A percentile compares a stretch with the other conserved stretches of the same genome.
Conservation (phyloP, 2,113 vertebrate species). For the Falcunculus frontatus region DNA sequence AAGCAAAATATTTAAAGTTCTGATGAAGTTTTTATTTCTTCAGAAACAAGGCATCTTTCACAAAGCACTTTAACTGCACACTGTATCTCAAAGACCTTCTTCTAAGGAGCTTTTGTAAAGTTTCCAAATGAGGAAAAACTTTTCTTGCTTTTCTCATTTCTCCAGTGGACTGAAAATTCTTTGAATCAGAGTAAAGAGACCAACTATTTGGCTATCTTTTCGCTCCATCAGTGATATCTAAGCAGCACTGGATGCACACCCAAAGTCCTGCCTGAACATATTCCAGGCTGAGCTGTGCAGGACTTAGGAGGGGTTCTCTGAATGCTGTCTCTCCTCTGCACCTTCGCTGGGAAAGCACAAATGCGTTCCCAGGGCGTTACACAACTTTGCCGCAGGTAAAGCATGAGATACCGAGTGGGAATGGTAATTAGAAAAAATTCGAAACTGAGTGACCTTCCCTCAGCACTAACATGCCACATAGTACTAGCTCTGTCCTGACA, state of each 20-base stretch:
- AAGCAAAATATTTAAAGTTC: slow-evolving; percentile 23
- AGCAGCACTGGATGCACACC: neutral
- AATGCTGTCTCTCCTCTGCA: neutral
- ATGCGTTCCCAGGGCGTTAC: slow-evolving; percentile 1
- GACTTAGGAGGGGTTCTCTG: slow-evolving; percentile 27
- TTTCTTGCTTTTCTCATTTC: neutral
- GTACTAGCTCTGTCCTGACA: slow-evolving; percentile 42
- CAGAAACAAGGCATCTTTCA: slow-evolving; percentile 1
- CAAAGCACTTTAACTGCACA: neutral
- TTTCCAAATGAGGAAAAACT: neutral
- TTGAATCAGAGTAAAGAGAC: neutral
- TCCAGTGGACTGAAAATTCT: neutral
- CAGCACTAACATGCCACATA: slow-evolving; percentile 20
- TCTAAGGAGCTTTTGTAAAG: neutral
- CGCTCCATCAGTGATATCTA: neutral
- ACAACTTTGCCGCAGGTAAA: slow-evolving; percentile 29
- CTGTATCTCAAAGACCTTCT: neutral
- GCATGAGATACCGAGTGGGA: slow-evolving; percentile 2
- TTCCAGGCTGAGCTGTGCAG: neutral
- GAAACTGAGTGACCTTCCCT: slow-evolving; percentile 54
- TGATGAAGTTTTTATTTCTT: neutral
- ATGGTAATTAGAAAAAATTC: slow-evolving; percentile 15
- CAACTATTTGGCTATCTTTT: neutral
- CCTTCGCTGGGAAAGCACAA: neutral
- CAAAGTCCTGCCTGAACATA: slow-evolving; percentile 49